Conservation (phyloP, 2,888 invertebrate genomes). For the Lepidonotus clava region DNA sequence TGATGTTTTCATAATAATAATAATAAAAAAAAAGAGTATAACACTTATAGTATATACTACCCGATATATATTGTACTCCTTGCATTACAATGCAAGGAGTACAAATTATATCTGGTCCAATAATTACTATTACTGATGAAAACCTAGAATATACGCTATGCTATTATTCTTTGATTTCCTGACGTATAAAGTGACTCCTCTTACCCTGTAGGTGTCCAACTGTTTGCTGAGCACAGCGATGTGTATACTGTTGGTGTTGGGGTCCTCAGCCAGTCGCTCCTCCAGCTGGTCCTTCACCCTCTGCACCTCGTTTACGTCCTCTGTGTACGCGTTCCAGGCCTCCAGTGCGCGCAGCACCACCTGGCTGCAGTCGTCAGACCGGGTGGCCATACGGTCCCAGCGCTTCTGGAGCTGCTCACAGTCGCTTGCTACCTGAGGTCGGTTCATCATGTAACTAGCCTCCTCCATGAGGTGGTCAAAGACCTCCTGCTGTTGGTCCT, state of each 20-base stretch:
- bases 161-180: too few relatives aligned
- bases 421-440: slow-evolving; percentile 74
- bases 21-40: too few relatives aligned
- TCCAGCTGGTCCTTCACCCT: slow-evolving; percentile 73
- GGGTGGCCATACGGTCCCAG: slow-evolving; percentile 72
- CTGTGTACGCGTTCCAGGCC: slow-evolving; percentile 74
- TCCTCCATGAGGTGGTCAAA: slow-evolving; percentile 76
- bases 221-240: slow-evolving; percentile 74
- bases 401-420: slow-evolving; percentile 72
- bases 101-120: too few relatives aligned
- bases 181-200: too few relatives aligned
- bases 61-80: too few relatives aligned
- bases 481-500: slow-evolving; percentile 84
- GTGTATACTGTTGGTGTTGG: slow-evolving; percentile 73
- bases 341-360: slow-evolving; percentile 73
- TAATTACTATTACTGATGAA: too few relatives aligned
- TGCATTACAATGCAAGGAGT: too few relatives aligned
- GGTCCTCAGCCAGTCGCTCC: slow-evolving; percentile 69
- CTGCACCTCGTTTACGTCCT: slow-evolving; percentile 71
- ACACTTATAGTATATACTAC: too few relatives aligned
- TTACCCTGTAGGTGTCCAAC: slow-evolving; percentile 75
- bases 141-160: too few relatives aligned
- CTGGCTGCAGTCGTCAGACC: slow-evolving; percentile 73
- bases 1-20: too few relatives aligned
- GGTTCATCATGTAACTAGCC: slow-evolving; percentile 76